phyloP scores from a whole-genome alignment of 2,113 vertebrate species.

The Macquaria australasica region DNA sequence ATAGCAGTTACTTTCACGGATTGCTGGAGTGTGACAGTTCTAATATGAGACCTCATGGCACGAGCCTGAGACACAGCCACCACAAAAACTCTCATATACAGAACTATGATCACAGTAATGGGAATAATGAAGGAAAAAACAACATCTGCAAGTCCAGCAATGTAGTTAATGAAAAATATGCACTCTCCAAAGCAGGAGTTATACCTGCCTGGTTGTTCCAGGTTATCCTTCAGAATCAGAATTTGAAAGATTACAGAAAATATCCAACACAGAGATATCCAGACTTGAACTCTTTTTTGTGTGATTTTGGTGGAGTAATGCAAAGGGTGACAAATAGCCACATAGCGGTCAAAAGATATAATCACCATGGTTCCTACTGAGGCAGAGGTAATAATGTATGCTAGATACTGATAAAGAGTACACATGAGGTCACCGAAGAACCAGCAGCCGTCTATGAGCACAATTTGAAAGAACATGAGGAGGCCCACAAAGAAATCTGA shows the following conservation, averaged over 20 bases:
- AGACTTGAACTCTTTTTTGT: not conserved
- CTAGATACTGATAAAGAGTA: not conserved
- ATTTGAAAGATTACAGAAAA: not conserved
- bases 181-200: conserved; percentile 38
- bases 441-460: not conserved
- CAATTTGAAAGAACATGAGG: not conserved
- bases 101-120: conserved; percentile 22
- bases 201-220: conserved; percentile 9
- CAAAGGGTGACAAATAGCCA: conserved; percentile 3
- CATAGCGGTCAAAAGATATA: conserved; percentile 4
- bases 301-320: conserved; percentile 1
- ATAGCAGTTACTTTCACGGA: conserved; percentile 11
- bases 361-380: not conserved
- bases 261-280: conserved; percentile 37
- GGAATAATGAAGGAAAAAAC: conserved; percentile 21
- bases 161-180: not conserved
- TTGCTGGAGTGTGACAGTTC: not conserved
- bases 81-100: not conserved
- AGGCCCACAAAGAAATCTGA: not conserved
- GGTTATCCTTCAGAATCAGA: not conserved
- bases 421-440: not conserved
- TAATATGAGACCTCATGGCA: conserved; percentile 6
- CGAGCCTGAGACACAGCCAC: too few species aligned
- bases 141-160: not conserved
- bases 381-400: not conserved